Base-by-base conservation (phyloP, 1,140 invertebrate genomes). In the Formica exsecta region DNA sequence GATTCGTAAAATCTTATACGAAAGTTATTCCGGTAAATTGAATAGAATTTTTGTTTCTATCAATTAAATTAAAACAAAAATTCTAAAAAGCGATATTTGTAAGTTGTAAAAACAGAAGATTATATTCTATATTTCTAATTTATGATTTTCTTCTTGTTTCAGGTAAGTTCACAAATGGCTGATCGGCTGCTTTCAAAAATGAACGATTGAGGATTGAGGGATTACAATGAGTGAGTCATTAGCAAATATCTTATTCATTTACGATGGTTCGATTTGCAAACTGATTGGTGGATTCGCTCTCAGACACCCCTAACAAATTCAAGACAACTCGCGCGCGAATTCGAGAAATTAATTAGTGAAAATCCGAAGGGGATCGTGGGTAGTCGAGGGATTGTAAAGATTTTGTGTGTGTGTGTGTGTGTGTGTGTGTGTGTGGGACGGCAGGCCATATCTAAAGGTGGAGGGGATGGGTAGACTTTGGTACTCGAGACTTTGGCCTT, bases 261-360 rank as follows among this genome's bases (percentile, higher is more conserved):
- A 81, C 79, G 79, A 61, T 44, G 79, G 79, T 83, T 83, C 79
- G 79, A 83, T 83, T 83, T 83, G 68, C 54, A 83, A 83, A 83
- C 79, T 62, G 79, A 83, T 83, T 83, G 79, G 79, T 62, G 79
- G 41, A 83, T 71, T 83, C 54, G 79, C 79, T 61, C 79, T 83
- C 79, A 83, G 68, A 83, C 76, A 57, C 66, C 75, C 73, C 85
- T 65, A 65, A 86, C 84, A 89, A 88, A 87, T 88, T 77, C 91
- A 77, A 85, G 75, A 85, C 87, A 86, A 86, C 70, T 29, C 87
- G 68, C 83, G 90, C 86, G 74, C 86, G 81, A 89, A 88, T 90
- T 88, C 83, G 85, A 84, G 91, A 87, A 94, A 94, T 94, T 93
- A 94, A 94, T 94, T 94, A 94, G 91, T 86, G 88, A 88, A 91